Evolutionary conservation across 2,888 invertebrate species (phyloP).

Genomic region (Andrena minutula): DNA sequence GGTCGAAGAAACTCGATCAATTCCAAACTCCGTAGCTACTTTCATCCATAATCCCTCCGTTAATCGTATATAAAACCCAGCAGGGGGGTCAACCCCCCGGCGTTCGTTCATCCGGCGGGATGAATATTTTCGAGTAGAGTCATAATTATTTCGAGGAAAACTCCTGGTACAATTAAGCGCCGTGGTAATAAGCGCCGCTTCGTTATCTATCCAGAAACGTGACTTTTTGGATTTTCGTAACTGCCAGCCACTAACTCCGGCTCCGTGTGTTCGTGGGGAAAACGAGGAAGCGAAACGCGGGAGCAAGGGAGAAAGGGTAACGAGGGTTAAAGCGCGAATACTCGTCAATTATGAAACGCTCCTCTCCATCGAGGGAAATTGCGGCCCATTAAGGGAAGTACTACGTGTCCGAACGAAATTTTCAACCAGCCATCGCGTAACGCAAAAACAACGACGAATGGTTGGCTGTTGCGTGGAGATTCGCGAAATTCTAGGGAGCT

Average conservation of each 20-base stretch:
- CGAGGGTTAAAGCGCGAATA: conserved; percentile 74
- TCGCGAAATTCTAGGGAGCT: conserved; percentile 5
- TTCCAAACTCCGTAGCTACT: not conserved
- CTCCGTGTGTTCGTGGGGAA: conserved; percentile 47
- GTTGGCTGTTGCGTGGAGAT: conserved; percentile 14
- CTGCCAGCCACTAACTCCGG: conserved; percentile 32
- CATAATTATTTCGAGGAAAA: conserved; percentile 67
- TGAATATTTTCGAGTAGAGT: conserved; percentile 56
- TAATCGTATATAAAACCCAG: conserved; percentile 24
- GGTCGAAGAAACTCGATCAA: not conserved
- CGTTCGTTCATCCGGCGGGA: not conserved
- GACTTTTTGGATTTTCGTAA: conserved; percentile 75
- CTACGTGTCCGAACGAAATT: conserved; percentile 72
- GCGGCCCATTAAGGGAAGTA: conserved; percentile 72
- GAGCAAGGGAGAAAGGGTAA: conserved; percentile 52
- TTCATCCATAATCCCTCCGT: not conserved
- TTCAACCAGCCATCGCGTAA: conserved; percentile 54
- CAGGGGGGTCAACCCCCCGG: conserved; percentile 19
- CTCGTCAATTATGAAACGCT: conserved; percentile 78
- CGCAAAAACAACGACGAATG: conserved; percentile 57
- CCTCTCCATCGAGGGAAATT: conserved; percentile 70
- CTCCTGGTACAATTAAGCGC: conserved; percentile 66
- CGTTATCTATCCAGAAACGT: conserved; percentile 71
- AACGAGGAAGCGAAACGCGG: conserved; percentile 4
- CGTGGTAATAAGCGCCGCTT: conserved; percentile 66